Base-by-base conservation (phyloP, 2,888 invertebrate genomes). In the Eupithecia insigniata region DNA sequence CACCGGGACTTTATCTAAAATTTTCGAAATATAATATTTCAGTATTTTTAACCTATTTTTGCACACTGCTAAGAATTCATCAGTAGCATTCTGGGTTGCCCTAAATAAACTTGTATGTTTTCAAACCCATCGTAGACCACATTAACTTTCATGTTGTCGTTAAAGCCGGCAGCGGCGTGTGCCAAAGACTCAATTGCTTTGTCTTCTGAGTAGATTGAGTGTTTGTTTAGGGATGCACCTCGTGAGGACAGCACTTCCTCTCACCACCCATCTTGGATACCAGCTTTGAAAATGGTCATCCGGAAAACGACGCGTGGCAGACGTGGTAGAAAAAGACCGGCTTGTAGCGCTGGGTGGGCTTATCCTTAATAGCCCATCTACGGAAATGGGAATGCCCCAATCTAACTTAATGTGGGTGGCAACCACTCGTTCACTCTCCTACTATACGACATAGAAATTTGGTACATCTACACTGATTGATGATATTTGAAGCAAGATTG, bases 81-180 rank as follows among this genome's bases (percentile, higher is more conserved):
- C 71, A 71, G 61, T 43, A 60, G 46, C 61, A 69, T 70, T 74
- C 71, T 71, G 66, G 43, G 34, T 58, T 67, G 74, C 65, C 69
- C 30, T 61, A 67, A 64, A 69, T 70, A 71, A 55, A 62, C 71
- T 67, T 65, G 67, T 71, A 60, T 67, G 43, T 65, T 60, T 67
- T 69, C 66, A 28, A 66, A 69, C 39, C 62, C 28, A 43, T 69
- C 39, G 62, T 39, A 74, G 73, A 70, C 73, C 70, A 75, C 78
- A 74, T 75, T 76, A 78, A 67, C 73, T 75, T 73, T 78, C 76
- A 79, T 76, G 76, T 78, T 76, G 67, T 75, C 78, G 74, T 78
- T 76, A 77, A 75, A 66, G 66, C 70, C 73, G 68, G 74, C 69
- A 78, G 72, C 72, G 74, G 67, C 72, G 66, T 73, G 71, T 69